Conservation (phyloP, 2,888 invertebrate genomes). For the Heliconius cydno region DNA sequence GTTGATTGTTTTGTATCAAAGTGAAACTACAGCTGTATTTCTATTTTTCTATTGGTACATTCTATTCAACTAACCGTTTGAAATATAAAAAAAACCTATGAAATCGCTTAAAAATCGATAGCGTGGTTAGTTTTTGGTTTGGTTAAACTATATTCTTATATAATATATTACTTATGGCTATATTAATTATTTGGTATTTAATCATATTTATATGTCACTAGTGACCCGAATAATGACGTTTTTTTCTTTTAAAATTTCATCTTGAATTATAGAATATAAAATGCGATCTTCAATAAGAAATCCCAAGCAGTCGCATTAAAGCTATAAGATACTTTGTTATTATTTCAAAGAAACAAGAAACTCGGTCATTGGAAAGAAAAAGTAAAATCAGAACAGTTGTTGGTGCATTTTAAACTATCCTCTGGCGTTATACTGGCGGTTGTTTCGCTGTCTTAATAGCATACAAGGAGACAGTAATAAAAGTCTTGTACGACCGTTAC, state of each 20-base stretch:
- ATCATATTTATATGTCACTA: not conserved
- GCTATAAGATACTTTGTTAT: constrained; percentile 30
- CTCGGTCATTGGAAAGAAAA: constrained; percentile 25
- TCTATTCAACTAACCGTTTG: not conserved
- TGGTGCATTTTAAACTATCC: constrained; percentile 7
- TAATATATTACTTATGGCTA: not conserved
- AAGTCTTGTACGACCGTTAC: constrained; percentile 28
- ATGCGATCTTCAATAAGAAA: constrained; percentile 18
- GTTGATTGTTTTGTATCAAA: constrained; percentile 10
- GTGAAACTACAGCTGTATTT: constrained; percentile 3
- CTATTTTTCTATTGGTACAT: not conserved
- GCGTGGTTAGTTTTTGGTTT: not conserved
- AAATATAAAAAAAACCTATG: not conserved
- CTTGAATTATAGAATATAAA: constrained; percentile 27
- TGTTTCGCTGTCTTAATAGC: constrained; percentile 11
- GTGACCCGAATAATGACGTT: not conserved
- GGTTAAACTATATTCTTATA: not conserved
- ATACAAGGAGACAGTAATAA: constrained; percentile 30
- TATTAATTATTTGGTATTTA: not conserved
- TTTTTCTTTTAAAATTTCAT: constrained; percentile 13
- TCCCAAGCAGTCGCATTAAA: constrained; percentile 18
- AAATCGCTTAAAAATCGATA: not conserved
- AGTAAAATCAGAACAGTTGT: constrained; percentile 19
- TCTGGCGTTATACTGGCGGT: constrained; percentile 2
- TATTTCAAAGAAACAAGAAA: constrained; percentile 22